These are phyloP conservation scores for Actinostola sp. DNA, from an alignment of 92 coral and sea anemone species.

Conservation along the genomic window DNA sequence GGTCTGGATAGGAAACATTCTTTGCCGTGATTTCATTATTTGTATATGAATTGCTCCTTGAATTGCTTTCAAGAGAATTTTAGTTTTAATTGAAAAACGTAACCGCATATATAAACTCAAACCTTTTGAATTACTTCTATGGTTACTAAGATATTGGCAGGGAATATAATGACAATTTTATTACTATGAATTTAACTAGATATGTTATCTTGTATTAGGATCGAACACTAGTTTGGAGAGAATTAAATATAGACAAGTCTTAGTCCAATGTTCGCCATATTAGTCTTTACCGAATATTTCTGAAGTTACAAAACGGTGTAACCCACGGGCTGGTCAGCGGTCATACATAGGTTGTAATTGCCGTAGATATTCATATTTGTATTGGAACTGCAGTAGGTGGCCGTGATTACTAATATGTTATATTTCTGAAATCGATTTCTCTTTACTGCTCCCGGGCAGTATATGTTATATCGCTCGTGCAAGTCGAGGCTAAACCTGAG, in stretches of 20 bases:
- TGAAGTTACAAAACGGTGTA: not conserved
- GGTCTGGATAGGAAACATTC: no score
- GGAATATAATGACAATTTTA: not conserved
- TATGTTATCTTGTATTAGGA: no score
- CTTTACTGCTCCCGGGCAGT: constrained; percentile 8
- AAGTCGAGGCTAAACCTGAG: not conserved
- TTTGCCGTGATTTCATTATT: no score
- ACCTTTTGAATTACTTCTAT: not conserved
- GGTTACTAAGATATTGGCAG: not conserved
- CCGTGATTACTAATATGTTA: constrained; percentile 14
- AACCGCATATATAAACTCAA: not conserved
- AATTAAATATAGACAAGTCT: no score
- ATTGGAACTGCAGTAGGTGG: constrained; percentile 9
- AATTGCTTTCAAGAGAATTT: not conserved
- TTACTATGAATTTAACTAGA: not conserved
- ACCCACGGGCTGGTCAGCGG: constrained; percentile 27
- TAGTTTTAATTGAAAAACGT: not conserved
- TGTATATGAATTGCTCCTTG: not conserved
- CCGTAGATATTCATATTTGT: constrained; percentile 5
- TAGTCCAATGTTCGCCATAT: not conserved
- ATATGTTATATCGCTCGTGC: not conserved
- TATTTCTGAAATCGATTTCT: not conserved
- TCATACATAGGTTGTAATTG: not conserved
- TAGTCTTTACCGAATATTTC: not conserved
- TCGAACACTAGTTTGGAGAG: no score